Conservation (phyloP, 2,888 invertebrate species). For the Heterodera filipjevi region DNA sequence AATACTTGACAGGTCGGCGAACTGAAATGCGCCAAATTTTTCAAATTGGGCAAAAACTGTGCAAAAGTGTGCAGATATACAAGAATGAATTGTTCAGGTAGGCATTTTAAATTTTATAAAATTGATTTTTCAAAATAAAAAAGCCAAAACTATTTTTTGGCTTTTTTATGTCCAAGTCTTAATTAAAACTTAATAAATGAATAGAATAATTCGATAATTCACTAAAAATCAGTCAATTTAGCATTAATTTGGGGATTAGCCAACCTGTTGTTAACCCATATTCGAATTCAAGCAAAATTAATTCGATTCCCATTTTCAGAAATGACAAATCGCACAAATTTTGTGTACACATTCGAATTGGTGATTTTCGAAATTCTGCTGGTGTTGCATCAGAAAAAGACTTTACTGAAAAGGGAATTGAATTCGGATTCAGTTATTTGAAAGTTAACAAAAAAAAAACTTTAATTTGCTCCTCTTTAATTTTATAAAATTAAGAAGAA, state of each 20-base stretch:
- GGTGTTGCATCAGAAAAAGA: background rate
- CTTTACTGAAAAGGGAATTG: background rate
- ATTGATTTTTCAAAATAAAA: background rate
- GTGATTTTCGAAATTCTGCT: background rate
- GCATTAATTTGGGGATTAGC: no score
- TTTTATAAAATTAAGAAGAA: background rate
- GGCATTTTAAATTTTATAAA: background rate
- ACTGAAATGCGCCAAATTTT: constrained; percentile 5
- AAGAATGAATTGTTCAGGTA: background rate
- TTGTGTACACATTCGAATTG: background rate
- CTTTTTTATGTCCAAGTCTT: no score
- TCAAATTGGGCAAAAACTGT: background rate
- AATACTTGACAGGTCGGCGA: background rate
- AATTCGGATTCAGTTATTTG: background rate
- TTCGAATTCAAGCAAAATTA: background rate
- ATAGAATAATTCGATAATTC: no score
- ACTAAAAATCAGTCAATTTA: background rate
- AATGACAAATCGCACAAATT: background rate
- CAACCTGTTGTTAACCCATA: no score
- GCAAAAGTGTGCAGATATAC: background rate
- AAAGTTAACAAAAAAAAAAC: background rate
- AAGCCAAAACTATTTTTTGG: no score
- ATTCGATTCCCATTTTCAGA: background rate
- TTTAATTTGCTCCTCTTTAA: background rate
- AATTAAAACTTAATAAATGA: no score